Percentiles rank a stretch among this genome's conserved stretches.
These are phyloP conservation scores for Odontophorus gujanensis DNA, from an alignment of 2,113 vertebrate species.

Conservation along the genomic window DNA sequence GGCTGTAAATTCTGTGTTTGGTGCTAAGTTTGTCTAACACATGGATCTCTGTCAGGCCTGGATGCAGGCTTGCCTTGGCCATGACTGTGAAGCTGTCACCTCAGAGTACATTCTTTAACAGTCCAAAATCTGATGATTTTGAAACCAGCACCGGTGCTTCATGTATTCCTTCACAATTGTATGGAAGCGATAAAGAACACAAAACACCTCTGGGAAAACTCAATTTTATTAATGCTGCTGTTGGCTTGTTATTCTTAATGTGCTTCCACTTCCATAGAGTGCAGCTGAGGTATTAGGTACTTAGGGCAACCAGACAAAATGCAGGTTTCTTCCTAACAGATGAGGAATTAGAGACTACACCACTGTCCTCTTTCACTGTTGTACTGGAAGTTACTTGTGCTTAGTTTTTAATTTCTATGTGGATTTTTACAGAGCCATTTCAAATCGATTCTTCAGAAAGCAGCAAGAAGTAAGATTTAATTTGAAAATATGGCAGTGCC, in stretches of 20 bases:
- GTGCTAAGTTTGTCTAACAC: not conserved
- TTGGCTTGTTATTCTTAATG: not conserved
- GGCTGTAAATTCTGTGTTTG: fast-evolving
- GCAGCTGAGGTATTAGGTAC: too few relatives aligned
- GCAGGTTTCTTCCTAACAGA: not conserved
- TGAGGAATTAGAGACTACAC: not conserved
- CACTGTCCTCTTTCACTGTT: not conserved
- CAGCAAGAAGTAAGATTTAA: not conserved
- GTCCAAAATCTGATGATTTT: not conserved
- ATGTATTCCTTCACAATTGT: not conserved
- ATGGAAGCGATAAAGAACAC: not conserved
- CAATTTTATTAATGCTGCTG: not conserved
- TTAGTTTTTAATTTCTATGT: not conserved
- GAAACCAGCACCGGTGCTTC: not conserved
- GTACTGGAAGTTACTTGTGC: not conserved
- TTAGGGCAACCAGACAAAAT: not conserved
- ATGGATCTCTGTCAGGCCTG: not conserved
- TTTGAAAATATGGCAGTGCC: not conserved
- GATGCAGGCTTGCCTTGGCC: not conserved
- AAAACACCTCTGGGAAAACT: not conserved
- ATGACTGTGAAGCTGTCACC: not conserved
- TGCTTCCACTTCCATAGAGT: not conserved
- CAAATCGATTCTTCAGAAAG: not conserved
- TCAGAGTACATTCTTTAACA: not conserved
- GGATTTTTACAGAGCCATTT: not conserved